Evolutionary conservation across 2,113 vertebrate species (phyloP).

Genomic region (Collichthys lucidus): DNA sequence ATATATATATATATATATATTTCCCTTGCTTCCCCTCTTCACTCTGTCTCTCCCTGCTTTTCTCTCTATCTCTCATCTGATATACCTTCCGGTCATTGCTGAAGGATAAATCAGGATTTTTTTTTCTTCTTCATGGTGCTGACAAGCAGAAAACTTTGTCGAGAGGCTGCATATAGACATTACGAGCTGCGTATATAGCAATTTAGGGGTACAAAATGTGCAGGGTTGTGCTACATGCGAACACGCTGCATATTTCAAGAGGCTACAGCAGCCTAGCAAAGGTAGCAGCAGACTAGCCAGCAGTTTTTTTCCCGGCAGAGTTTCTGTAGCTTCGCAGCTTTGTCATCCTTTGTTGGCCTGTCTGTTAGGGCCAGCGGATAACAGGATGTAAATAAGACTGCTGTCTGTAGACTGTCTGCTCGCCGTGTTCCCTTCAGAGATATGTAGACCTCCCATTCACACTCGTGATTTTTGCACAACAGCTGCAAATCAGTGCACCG

Average conservation of each 20-base stretch:
- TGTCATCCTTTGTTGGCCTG: conserved; percentile 67
- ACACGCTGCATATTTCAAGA: conserved; percentile 33
- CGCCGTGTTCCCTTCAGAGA: conserved; percentile 61
- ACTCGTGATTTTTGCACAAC: conserved; percentile 23
- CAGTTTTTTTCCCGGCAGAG: conserved; percentile 46
- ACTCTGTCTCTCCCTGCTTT: background rate
- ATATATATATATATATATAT: background rate
- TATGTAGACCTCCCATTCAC: conserved; percentile 46
- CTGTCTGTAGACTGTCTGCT: conserved; percentile 63
- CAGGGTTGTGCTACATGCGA: conserved; percentile 9
- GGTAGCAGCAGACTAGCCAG: conserved; percentile 19
- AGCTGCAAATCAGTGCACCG: conserved; percentile 21
- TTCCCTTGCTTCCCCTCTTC: conserved; percentile 6
- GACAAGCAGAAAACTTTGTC: conserved; percentile 75
- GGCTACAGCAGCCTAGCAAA: conserved; percentile 2
- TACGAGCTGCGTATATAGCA: conserved; percentile 17
- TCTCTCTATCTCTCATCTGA: conserved; percentile 55
- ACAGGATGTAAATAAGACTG: conserved; percentile 71
- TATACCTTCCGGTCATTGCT: conserved; percentile 65
- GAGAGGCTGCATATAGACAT: conserved; percentile 43
- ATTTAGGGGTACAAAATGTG: conserved; percentile 39
- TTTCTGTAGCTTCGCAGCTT: conserved; percentile 49
- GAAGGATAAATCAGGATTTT: conserved; percentile 71
- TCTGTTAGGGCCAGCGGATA: conserved; percentile 54
- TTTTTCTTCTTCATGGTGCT: conserved; percentile 62